Percentiles rank a stretch among this genome's conserved stretches.
Conservation (phyloP, 2,113 vertebrate genomes). For the Rhinopomastus cyanomelas region DNA sequence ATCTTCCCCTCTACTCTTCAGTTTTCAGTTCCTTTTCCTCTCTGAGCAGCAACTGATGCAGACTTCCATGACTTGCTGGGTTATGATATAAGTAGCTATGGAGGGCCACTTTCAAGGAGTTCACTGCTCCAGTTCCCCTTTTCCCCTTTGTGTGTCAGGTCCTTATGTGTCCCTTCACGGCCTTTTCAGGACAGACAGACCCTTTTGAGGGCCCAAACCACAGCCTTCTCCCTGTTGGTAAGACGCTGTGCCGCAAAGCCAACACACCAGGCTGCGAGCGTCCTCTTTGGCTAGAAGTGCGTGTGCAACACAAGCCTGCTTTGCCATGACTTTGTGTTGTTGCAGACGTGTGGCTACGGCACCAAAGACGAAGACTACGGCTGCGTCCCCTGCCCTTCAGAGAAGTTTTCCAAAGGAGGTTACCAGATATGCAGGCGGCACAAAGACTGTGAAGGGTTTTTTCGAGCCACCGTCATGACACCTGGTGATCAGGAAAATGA, state of each 20-base stretch:
- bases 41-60: background rate
- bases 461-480: conserved; percentile 86
- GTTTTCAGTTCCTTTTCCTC: background rate
- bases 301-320: background rate
- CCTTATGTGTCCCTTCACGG: background rate
- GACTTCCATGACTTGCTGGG: background rate
- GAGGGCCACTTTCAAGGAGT: background rate
- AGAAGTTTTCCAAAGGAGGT: conserved; percentile 95
- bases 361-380: conserved; percentile 91
- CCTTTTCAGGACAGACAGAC: background rate
- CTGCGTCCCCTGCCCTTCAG: conserved; percentile 87
- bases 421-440: conserved; percentile 97
- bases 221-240: background rate
- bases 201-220: background rate
- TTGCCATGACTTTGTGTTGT: background rate
- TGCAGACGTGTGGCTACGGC: conserved; percentile 90
- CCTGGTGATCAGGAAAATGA: conserved; percentile 89
- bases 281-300: background rate
- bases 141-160: rapidly evolving
- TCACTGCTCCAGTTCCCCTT: background rate
- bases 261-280: rapidly evolving
- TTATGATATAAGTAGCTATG: background rate
- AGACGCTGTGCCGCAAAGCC: background rate
- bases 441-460: conserved; percentile 94
- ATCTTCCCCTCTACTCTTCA: background rate